phyloP scores from a whole-genome alignment of 1,140 invertebrate species.

The Platorchestia sp. region DNA sequence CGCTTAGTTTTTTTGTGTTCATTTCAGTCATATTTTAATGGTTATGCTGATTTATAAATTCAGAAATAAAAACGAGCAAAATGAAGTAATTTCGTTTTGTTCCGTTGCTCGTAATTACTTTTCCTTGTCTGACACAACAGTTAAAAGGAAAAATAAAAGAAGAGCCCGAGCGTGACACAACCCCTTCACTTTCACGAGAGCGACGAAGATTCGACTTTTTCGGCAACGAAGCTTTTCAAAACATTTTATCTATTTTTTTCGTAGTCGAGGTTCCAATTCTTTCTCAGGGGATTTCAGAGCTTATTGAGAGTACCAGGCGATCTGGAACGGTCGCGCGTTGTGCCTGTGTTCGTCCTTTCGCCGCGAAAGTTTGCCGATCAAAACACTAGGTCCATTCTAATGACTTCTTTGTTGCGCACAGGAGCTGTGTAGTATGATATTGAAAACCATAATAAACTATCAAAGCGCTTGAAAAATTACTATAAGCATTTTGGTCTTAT shows the following conservation, averaged over 20 bases:
- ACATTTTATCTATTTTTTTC: neutral
- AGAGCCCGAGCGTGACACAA: neutral
- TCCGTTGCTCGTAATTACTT: neutral
- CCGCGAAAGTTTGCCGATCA: neutral
- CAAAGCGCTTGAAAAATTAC: neutral
- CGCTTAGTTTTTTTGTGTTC: neutral
- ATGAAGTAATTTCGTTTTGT: neutral
- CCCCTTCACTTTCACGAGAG: constrained; percentile 17
- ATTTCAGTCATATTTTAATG: neutral
- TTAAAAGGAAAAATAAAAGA: neutral
- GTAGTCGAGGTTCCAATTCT: neutral
- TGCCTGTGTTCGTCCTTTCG: neutral
- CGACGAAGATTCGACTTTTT: neutral
- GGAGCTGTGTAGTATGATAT: neutral
- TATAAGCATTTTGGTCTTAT: neutral
- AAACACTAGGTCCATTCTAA: neutral
- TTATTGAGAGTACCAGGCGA: neutral
- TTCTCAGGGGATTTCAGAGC: neutral
- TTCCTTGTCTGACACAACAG: neutral
- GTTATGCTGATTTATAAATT: neutral
- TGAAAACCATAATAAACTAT: neutral
- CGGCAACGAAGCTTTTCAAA: neutral
- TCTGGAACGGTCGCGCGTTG: neutral
- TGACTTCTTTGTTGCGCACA: neutral
- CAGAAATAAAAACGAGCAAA: neutral